These are phyloP conservation scores for Alsophila aescularia DNA, from an alignment of 2,888 invertebrate genomes.

Conservation along the genomic window DNA sequence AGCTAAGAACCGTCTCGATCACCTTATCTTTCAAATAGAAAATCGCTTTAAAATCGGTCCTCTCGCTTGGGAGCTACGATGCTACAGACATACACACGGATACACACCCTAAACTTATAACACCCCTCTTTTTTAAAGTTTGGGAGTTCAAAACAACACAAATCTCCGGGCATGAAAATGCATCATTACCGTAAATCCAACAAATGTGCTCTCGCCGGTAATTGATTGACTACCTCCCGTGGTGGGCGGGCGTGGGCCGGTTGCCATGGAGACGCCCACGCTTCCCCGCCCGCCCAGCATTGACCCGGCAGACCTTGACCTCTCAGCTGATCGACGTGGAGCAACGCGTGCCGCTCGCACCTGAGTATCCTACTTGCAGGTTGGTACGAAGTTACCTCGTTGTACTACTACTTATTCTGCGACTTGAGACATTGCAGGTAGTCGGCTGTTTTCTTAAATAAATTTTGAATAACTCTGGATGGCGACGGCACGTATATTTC, in stretches of 20 bases:
- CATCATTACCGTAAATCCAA: constrained; percentile 34
- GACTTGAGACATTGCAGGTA: no score
- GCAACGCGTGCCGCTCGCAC: constrained; percentile 55
- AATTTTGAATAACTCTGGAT: no score
- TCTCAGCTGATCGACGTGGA: constrained; percentile 77
- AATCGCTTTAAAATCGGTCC: no score
- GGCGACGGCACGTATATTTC: no score
- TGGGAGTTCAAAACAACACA: constrained; percentile 3
- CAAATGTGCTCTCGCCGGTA: constrained; percentile 63
- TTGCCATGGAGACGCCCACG: constrained; percentile 78
- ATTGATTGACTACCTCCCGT: constrained; percentile 77
- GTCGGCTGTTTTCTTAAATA: no score
- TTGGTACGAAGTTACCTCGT: not conserved
- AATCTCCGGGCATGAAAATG: constrained; percentile 24
- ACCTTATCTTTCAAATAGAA: no score
- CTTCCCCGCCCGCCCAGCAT: constrained; percentile 54
- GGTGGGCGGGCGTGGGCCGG: constrained; percentile 74
- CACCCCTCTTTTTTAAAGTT: no score
- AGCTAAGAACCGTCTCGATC: no score
- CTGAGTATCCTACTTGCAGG: not conserved
- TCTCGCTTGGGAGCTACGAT: no score
- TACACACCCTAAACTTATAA: not conserved
- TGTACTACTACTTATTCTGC: not conserved
- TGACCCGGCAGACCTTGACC: constrained; percentile 81
- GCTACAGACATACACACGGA: no score